A percentile compares a stretch with the other conserved stretches of the same genome.
Conservation (phyloP, 2,113 vertebrate species). For the Zingel zingel region DNA sequence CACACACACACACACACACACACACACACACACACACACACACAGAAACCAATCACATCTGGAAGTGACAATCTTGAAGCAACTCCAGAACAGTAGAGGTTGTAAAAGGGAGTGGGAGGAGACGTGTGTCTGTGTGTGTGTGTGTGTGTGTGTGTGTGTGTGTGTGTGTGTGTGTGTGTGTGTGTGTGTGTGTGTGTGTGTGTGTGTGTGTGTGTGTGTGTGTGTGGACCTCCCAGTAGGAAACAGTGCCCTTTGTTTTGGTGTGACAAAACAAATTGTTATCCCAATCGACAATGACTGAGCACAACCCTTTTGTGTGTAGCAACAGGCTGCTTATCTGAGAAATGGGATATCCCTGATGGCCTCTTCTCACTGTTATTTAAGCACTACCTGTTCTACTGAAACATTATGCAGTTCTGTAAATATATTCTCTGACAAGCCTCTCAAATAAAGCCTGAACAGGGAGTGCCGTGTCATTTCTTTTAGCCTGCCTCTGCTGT, state of each 20-base stretch:
- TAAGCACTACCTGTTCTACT: background rate
- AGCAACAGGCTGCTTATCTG: slow-evolving; percentile 18
- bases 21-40: too few relatives aligned
- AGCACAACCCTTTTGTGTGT: slow-evolving; percentile 25
- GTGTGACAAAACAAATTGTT: slow-evolving; percentile 41
- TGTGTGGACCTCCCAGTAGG: slow-evolving; percentile 9
- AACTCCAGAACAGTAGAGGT: background rate
- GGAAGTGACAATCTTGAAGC: background rate
- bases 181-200: slow-evolving; percentile 1
- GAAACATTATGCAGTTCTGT: too few relatives aligned
- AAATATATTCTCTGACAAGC: background rate
- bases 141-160: too few relatives aligned
- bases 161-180: background rate
- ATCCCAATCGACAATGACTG: slow-evolving; percentile 34
- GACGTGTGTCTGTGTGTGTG: background rate
- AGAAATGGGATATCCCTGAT: slow-evolving; percentile 2
- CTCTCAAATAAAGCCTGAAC: background rate
- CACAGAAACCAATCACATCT: background rate
- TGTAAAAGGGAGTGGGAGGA: background rate
- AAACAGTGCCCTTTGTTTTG: slow-evolving; percentile 62
- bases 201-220: slow-evolving; percentile 12
- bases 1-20: background rate
- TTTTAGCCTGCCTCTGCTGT: background rate
- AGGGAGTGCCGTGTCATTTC: slow-evolving; percentile 27
- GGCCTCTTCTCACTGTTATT: background rate